Base-by-base conservation (phyloP, 2,888 invertebrate genomes). In the Sclerodermus sp. region DNA sequence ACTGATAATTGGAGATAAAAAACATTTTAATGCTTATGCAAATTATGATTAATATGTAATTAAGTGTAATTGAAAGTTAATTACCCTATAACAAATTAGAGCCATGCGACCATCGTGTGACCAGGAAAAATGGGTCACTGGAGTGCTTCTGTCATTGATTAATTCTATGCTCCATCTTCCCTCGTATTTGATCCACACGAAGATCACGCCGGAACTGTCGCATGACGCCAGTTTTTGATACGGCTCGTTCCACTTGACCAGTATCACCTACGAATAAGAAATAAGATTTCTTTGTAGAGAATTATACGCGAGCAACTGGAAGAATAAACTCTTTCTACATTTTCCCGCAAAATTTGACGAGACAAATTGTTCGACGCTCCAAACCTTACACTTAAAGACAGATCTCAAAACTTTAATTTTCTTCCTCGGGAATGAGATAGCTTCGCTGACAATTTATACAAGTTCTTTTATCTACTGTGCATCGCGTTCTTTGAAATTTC, bases 181-280 rank as follows among this genome's bases (percentile, higher is more conserved):
- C 77, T 99, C 98, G 80, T 97, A 97, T 78, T 97, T 96, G 73
- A 98, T 96, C 98, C 98, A 99, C 18, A 99, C 97, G 80, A 98
- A 98, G 75, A 98, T 98, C 50, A 98, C 94, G 1, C 98, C 97
- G 1, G 93, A 93, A 70, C 92, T 91, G 83, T 98, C 98, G 80
- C 97, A 98, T 4, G 96, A 96, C 5, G 97, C 97, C 65, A 98
- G 81, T 80, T 98, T 97, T 81, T 96, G 96, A 78, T 96, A 97
- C 0, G 96, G 95, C 77, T 95, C 95, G 81, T 98, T 98, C 98
- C 98, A 98, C 81, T 94, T 93, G 31, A 97, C 97, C 50, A 97
- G 82, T 63, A 92, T 93, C 50, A 95, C 92, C 94, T 94, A 79
- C 4, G 12, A 13, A 13, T 4, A 4, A 12, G 34, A 34, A 23